Conservation (phyloP, 2,113 vertebrate species). For the Oplegnathus fasciatus region DNA sequence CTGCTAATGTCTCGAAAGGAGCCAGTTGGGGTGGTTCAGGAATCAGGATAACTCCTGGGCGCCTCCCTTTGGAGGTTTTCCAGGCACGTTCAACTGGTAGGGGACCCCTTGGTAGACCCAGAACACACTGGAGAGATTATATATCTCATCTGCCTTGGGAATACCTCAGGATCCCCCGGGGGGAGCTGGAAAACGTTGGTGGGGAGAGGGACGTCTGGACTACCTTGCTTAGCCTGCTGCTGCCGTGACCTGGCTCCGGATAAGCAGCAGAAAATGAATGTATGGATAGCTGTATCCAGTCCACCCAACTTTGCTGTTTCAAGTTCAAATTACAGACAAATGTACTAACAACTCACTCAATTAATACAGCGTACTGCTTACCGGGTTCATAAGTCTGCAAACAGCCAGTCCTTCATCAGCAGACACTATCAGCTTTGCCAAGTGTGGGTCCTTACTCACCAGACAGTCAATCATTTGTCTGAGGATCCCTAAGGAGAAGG, state of each 20-base stretch:
- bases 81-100: not conserved
- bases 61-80: not conserved
- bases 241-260: not conserved
- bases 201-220: not conserved
- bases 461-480: conserved; percentile 47
- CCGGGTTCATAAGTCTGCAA: conserved; percentile 3
- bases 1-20: not conserved
- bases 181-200: not conserved
- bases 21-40: not conserved
- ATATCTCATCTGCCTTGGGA: not conserved
- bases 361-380: not conserved
- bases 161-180: not conserved
- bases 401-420: conserved; percentile 34
- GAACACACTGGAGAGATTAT: no score
- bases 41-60: not conserved
- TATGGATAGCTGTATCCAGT: not conserved
- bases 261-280: not conserved
- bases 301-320: not conserved
- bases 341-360: not conserved
- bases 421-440: conserved; percentile 39
- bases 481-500: conserved; percentile 31
- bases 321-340: not conserved
- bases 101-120: not conserved
- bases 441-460: conserved; percentile 45
- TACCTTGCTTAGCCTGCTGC: not conserved